These are phyloP conservation scores for Galemys pyrenaicus DNA, from an alignment of 2,113 vertebrate genomes.

Conservation along the genomic window DNA sequence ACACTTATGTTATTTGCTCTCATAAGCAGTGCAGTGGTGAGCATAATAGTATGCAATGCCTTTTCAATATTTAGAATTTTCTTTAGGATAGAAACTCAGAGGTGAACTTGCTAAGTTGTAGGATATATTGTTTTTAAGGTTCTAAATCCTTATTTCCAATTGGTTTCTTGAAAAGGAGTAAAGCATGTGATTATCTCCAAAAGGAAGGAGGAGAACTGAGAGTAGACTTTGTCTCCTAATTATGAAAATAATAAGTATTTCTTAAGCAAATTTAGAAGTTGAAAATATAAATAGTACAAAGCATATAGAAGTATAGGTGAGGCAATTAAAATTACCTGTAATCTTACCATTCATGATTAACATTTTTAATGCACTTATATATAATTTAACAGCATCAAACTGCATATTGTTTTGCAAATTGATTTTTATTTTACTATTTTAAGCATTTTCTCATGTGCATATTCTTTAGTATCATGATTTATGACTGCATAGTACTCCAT, in stretches of 20 bases:
- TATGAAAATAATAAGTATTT: conserved; percentile 18
- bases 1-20: background rate
- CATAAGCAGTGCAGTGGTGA: background rate
- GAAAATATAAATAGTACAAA: background rate
- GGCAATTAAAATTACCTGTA: conserved; percentile 43
- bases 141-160: conserved; percentile 1
- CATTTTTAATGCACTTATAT: background rate
- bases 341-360: background rate
- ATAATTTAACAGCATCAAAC: conserved; percentile 9
- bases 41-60: background rate
- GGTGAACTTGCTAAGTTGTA: conserved; percentile 5
- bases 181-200: background rate
- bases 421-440: conserved; percentile 47
- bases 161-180: background rate
- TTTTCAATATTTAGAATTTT: conserved; percentile 23
- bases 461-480: conserved; percentile 15
- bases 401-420: conserved; percentile 4
- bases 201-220: background rate
- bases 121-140: conserved; percentile 30
- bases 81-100: conserved; percentile 6
- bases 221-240: conserved; percentile 38
- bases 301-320: background rate
- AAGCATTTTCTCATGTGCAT: conserved; percentile 39
- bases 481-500: background rate
- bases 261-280: conserved; percentile 45